Base-by-base conservation (phyloP, 2,888 invertebrate species). In the Drosophila ezoana region DNA sequence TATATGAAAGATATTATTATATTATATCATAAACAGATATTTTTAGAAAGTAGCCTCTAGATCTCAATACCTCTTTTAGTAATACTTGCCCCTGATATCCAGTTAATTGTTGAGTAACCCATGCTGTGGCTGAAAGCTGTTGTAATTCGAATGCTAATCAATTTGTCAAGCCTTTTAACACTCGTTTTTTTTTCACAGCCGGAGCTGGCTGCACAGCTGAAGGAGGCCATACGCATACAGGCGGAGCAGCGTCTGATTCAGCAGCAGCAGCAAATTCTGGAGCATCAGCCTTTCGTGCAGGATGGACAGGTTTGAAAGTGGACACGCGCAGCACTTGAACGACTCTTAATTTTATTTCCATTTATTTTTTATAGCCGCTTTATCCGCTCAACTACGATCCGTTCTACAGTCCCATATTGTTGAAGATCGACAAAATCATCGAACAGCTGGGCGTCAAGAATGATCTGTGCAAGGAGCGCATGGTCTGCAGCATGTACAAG, bases 401-500 rank as follows among this genome's bases (percentile, higher is more conserved):
- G 10, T 97, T 96, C 93, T 97, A 97, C 92, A 96, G 96, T 13
- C 95, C 95, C 0, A 95, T 97, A 49, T 90, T 97, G 54, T 94
- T 95, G n/a, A 95, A 95, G 86, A 95, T 97, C 49, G 96, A 97
- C 84, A 94, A 94, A 37, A 95, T 97, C 57, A 94, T 97, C 71
- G 92, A 93, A 23, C 95, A 95, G 59, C 92, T 97, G 59, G 95
- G 96, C 13, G 95, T 96, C 43, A 91, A 91, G 1, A 96, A 96
- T 11, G 95, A 95, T 72, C 94, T 94, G 0, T 97, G 97, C 90
- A 93, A 95, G 66, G 97, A 97, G 90, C 93, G 97, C 66, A 94
- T 97, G 0, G 95, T 97, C 2, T 97, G 97, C 90, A 95, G 95
- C 73, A 95, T 97, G 93, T 97, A 97, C 93, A 96, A 95, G 87